Conservation (phyloP, 2,888 invertebrate genomes). For the Volucella bombylans region DNA sequence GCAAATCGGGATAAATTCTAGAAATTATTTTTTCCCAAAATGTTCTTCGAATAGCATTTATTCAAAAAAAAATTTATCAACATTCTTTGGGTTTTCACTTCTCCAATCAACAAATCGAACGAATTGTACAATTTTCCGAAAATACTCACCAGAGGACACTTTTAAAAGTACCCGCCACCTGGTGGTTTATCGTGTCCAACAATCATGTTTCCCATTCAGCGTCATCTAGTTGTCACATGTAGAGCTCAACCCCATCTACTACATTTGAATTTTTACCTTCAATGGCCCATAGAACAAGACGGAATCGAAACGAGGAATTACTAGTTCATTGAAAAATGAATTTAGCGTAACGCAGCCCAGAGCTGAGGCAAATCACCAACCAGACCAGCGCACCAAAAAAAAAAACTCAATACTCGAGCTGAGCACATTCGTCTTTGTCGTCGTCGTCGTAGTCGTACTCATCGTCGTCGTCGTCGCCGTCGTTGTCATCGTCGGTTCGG, state of each 20-base stretch:
- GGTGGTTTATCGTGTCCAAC: not conserved
- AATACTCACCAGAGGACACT: not conserved
- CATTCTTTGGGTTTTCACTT: not conserved
- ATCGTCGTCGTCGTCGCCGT: conserved; percentile 25
- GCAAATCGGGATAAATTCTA: too few relatives aligned
- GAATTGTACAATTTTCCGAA: not conserved
- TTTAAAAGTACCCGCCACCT: conserved; percentile 1
- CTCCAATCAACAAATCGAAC: not conserved
- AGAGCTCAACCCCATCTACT: conserved; percentile 12
- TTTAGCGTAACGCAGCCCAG: conserved; percentile 61
- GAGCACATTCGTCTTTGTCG: conserved; percentile 61
- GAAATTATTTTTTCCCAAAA: too few relatives aligned
- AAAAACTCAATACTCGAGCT: too few relatives aligned
- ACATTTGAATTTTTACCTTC: conserved; percentile 54
- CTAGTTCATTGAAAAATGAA: conserved; percentile 68
- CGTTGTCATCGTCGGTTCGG: conserved; percentile 29
- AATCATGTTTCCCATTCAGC: not conserved
- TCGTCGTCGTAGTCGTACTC: conserved; percentile 31
- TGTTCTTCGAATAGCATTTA: not conserved
- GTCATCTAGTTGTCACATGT: conserved; percentile 15
- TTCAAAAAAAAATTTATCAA: not conserved
- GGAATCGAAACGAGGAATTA: conserved; percentile 50
- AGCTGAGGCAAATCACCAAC: conserved; percentile 50
- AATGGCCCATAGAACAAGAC: conserved; percentile 52
- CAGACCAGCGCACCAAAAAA: conserved; percentile 18